phyloP scores from a whole-genome alignment of 2,888 invertebrate species.

The Acanthosepion pharaonis region DNA sequence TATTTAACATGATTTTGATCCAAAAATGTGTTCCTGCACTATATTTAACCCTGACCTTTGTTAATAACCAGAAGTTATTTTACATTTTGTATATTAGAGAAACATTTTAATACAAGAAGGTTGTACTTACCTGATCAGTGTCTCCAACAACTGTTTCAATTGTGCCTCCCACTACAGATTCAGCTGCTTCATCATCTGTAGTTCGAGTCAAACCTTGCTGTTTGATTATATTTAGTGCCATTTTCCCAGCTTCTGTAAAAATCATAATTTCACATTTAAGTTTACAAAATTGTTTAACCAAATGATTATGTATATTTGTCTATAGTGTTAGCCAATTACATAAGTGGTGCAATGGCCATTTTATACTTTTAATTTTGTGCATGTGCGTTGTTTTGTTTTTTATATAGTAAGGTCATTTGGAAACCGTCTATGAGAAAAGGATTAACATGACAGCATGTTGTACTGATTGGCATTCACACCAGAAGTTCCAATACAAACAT shows the following conservation, averaged over 20 bases:
- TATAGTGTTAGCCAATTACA: too few species aligned
- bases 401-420: too few species aligned
- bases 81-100: slow-evolving; percentile 52
- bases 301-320: neutral
- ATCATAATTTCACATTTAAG: neutral
- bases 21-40: neutral
- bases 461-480: too few species aligned
- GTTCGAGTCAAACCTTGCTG: slow-evolving; percentile 59
- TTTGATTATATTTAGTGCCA: slow-evolving; percentile 74
- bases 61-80: slow-evolving; percentile 54
- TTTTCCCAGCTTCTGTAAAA: slow-evolving; percentile 74
- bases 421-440: too few species aligned
- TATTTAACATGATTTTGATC: neutral
- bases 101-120: slow-evolving; percentile 50
- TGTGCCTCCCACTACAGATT: slow-evolving; percentile 53
- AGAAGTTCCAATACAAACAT: too few species aligned
- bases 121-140: slow-evolving; percentile 48
- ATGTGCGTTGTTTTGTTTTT: too few species aligned
- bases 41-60: neutral
- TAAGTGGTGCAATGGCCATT: too few species aligned
- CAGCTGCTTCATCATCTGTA: slow-evolving; percentile 50
- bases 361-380: too few species aligned
- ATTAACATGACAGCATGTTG: too few species aligned
- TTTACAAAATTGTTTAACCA: neutral
- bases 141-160: slow-evolving; percentile 53